These are phyloP conservation scores for Drosophila funebris DNA, from an alignment of 1,140 invertebrate species.

Conservation along the genomic window DNA sequence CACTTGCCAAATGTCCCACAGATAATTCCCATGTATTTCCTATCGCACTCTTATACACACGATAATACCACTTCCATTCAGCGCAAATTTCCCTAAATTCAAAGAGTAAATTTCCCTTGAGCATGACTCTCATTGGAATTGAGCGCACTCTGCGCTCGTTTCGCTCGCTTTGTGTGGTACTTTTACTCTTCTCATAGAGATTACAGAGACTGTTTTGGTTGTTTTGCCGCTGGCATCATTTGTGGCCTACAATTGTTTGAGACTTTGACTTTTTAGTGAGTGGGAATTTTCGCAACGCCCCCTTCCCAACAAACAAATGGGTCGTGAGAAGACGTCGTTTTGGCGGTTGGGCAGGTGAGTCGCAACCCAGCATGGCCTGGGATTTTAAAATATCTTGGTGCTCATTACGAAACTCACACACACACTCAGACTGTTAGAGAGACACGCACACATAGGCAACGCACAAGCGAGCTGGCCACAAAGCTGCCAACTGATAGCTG, in stretches of 20 bases:
- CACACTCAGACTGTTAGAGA: conserved; percentile 21
- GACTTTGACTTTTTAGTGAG: conserved; percentile 53
- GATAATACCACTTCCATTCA: conserved; percentile 19
- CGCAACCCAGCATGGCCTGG: background rate
- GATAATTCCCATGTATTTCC: background rate
- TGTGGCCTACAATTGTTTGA: conserved; percentile 60
- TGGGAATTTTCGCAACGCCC: conserved; percentile 36
- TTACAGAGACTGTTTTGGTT: conserved; percentile 1
- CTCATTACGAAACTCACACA: conserved; percentile 29
- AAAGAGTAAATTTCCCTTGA: conserved; percentile 55
- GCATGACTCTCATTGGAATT: conserved; percentile 21
- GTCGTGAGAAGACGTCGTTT: conserved; percentile 14
- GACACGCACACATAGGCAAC: background rate
- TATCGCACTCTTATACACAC: conserved; percentile 54
- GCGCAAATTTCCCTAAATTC: conserved; percentile 38
- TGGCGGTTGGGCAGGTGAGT: conserved; percentile 7
- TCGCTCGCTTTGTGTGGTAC: conserved; percentile 8
- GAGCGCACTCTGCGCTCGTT: background rate
- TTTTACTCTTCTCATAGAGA: conserved; percentile 51
- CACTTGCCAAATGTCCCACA: conserved; percentile 18
- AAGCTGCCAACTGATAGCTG: conserved; percentile 35
- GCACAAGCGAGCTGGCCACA: conserved; percentile 17
- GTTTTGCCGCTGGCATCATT: conserved; percentile 27
- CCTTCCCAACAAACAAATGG: conserved; percentile 34
- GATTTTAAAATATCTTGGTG: conserved; percentile 46